Evolutionary conservation across 1,140 invertebrate genomes (phyloP), one percentile per base, ranked within the genome.

Genomic region (Brachionus rotundiformis): DNA sequence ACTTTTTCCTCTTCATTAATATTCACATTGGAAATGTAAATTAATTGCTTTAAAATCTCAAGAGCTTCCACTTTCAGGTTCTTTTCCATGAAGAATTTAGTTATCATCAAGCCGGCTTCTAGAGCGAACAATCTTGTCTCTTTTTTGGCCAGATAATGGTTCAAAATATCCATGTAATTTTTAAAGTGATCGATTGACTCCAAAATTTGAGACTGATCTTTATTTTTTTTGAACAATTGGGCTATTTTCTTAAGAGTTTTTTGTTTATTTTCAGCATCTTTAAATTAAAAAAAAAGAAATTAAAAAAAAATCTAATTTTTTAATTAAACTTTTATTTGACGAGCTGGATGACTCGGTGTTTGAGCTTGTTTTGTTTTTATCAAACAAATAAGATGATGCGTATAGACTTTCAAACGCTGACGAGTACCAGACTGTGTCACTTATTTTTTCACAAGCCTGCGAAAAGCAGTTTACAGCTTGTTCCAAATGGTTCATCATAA

Each of bases 51-150:
- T 10, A 79, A 29, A 36, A 79, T 25, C 16, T 79, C 36, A 7
- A 79, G 19, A 11, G 47, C 76, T 19, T 79, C 76, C 3, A 25
- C 11, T 59, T 27, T 33, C n/a, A 33, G 16, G 13, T 79, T 59
- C 5, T 59, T 36, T 27, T 79, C 76, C n/a, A 79, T 19, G 10
- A 79, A 79, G 36, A 59, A 63, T 59, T 79, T 79, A 10, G 44
- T 36, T 59, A 59, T 59, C 76, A 79, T 79, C 19, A 79, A 13
- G 8, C 31, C 19, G 2, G 31, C 16, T 79, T 79, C 76, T 6
- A 59, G 10, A 41, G 6, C 36, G 6, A 79, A 59, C 3, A 79
- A 23, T 59, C 41, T 54, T 0, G 47, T 59, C 25, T 36, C n/a
- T 41, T 54, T 19, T 16, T 29, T 59, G 19, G 13, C 16, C 11